phyloP scores from a whole-genome alignment of 2,797 vertebrate genomes.

The Stomatorhinus walkeri region DNA sequence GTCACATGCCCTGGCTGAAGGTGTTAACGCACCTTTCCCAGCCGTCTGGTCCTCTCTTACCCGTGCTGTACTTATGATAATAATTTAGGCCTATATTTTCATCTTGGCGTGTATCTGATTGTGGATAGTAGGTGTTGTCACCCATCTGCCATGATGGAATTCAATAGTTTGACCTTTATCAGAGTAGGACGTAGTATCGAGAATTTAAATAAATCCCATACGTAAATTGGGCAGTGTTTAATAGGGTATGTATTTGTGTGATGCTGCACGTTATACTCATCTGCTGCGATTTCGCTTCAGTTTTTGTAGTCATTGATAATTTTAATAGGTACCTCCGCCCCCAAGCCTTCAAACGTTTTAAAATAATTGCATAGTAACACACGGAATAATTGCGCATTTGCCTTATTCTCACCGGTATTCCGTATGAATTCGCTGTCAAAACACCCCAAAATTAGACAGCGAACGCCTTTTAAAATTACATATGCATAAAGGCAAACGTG shows the following conservation, averaged over 20 bases:
- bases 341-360: neutral
- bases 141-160: neutral
- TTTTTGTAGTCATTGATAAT: neutral
- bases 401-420: neutral
- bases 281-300: neutral
- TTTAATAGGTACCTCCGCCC: neutral
- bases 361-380: neutral
- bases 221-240: neutral
- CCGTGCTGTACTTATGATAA: neutral
- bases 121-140: neutral
- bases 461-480: neutral
- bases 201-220: neutral
- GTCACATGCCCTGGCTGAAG: neutral
- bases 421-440: neutral
- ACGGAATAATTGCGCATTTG: neutral
- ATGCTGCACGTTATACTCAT: neutral
- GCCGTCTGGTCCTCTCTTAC: neutral
- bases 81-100: neutral
- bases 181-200: neutral
- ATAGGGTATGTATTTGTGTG: no score
- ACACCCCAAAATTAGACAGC: slow-evolving; percentile 5
- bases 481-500: neutral
- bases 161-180: neutral
- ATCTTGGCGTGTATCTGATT: neutral
- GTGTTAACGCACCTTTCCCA: neutral